Evolutionary conservation across 2,888 invertebrate species (phyloP).

Genomic region (Drosophila engyochracea): DNA sequence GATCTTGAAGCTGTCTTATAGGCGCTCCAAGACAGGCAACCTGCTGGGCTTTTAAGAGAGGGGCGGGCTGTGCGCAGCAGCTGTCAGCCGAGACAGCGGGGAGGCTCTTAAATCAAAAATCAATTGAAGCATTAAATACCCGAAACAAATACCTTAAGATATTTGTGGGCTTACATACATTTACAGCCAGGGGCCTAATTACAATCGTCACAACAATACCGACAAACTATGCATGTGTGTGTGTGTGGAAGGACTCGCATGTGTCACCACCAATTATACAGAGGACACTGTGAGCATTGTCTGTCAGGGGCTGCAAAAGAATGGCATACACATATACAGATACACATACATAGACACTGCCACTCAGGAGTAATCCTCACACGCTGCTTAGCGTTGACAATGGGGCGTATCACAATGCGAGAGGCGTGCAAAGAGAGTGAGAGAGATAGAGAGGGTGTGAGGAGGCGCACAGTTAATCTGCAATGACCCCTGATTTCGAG

Average conservation of each 20-base stretch:
- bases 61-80: slow-evolving; percentile 37
- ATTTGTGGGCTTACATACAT: slow-evolving; percentile 30
- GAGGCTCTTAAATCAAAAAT: slow-evolving; percentile 71
- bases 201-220: slow-evolving; percentile 62
- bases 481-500: slow-evolving; percentile 57
- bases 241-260: slow-evolving; percentile 39
- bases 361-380: slow-evolving; percentile 66
- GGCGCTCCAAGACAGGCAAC: slow-evolving; percentile 49
- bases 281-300: slow-evolving; percentile 65
- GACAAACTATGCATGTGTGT: slow-evolving; percentile 2
- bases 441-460: slow-evolving; percentile 36
- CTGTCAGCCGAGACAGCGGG: slow-evolving; percentile 41
- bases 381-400: slow-evolving; percentile 75
- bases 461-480: slow-evolving; percentile 75
- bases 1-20: slow-evolving; percentile 42
- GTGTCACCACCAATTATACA: slow-evolving; percentile 81
- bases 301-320: slow-evolving; percentile 46
- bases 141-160: slow-evolving; percentile 58
- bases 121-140: slow-evolving; percentile 80
- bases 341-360: not conserved
- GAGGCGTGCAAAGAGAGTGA: slow-evolving; percentile 41
- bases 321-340: slow-evolving; percentile 33
- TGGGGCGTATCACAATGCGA: slow-evolving; percentile 54
- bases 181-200: slow-evolving; percentile 44
- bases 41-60: slow-evolving; percentile 66